Evolutionary conservation across 2,113 vertebrate genomes (phyloP).

Genomic region (Anthoscopus minutus): DNA sequence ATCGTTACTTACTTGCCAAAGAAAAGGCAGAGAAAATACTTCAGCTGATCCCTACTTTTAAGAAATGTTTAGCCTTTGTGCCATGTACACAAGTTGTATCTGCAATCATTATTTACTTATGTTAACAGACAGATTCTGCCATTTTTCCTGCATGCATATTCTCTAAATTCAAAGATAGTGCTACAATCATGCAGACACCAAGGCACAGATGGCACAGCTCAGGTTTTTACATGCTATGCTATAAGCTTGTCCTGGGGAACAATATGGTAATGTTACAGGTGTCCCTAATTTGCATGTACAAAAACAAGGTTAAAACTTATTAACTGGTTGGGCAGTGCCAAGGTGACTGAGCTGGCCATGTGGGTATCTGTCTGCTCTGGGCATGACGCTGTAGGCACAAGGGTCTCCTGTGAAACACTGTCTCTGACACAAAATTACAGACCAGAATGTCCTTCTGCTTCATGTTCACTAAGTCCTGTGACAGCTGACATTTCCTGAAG

Average conservation of each 20-base stretch:
- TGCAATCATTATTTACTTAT: background rate
- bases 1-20: background rate
- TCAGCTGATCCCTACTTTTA: background rate
- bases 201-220: background rate
- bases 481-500: background rate
- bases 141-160: background rate
- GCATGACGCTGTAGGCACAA: accelerated
- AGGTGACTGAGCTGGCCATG: background rate
- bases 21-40: background rate
- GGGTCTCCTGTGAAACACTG: background rate
- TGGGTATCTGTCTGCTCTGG: background rate
- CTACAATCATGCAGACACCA: background rate
- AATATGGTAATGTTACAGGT: background rate
- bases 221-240: background rate
- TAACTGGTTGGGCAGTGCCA: background rate
- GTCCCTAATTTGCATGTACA: background rate
- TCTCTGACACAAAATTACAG: background rate
- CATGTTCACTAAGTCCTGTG: background rate
- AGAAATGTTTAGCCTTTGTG: background rate
- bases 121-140: background rate
- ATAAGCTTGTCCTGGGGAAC: background rate
- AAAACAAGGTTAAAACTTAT: background rate
- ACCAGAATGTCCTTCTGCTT: background rate
- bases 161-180: background rate
- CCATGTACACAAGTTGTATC: background rate